Percentiles rank a stretch among this genome's conserved stretches.
Evolutionary conservation across 2,113 vertebrate genomes (phyloP).

Genomic region (Cnemophilus loriae): DNA sequence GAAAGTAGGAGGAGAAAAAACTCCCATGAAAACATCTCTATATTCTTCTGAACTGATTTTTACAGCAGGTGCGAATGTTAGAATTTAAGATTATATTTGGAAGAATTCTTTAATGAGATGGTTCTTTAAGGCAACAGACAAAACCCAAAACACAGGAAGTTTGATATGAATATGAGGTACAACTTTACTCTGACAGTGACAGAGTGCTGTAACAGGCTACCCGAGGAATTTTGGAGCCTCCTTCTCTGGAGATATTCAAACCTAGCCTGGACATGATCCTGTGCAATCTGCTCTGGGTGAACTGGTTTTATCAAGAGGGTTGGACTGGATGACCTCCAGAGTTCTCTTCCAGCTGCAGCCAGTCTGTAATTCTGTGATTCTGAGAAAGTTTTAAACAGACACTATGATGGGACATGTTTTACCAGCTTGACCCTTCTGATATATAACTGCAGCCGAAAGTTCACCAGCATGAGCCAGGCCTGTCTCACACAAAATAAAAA

Average conservation of each 20-base stretch:
- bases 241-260: not conserved
- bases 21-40: rapidly evolving
- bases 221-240: not conserved
- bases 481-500: not conserved
- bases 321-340: not conserved
- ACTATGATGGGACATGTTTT: rapidly evolving
- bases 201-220: not conserved
- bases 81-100: not conserved
- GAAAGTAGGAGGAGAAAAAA: not conserved
- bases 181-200: not conserved
- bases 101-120: not conserved
- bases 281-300: not conserved
- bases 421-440: not conserved
- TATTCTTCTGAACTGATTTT: not conserved
- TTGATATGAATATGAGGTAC: not conserved
- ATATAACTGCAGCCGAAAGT: not conserved
- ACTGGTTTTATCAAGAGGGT: not conserved
- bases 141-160: not conserved
- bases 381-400: not conserved
- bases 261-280: no score
- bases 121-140: not conserved
- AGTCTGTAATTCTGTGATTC: not conserved
- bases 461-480: not conserved
- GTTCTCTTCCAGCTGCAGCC: not conserved
- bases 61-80: not conserved